A percentile compares a stretch with the other conserved stretches of the same genome.
These are phyloP conservation scores for Synanceia verrucosa DNA, from an alignment of 2,797 vertebrate genomes.

Conservation along the genomic window DNA sequence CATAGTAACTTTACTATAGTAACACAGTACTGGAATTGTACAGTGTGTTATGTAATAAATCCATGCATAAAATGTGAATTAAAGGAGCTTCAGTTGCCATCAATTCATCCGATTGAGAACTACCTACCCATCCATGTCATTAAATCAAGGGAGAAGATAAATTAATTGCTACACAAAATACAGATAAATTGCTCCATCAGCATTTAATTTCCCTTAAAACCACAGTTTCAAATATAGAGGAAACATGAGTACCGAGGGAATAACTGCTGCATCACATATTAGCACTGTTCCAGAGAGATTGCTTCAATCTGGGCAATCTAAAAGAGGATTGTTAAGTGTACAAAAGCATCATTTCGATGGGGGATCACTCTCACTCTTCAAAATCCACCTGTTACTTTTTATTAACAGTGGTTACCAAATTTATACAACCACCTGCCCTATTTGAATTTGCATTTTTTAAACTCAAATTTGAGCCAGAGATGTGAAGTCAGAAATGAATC, in stretches of 20 bases:
- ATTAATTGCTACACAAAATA: not conserved
- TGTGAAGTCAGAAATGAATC: no score
- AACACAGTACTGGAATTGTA: conserved; percentile 1
- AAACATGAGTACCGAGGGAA: not conserved
- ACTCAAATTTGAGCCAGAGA: no score
- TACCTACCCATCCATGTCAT: not conserved
- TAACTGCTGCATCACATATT: not conserved
- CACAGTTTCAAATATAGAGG: not conserved
- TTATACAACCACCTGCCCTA: not conserved
- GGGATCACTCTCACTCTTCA: not conserved
- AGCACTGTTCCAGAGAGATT: not conserved
- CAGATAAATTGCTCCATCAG: not conserved
- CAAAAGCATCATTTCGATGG: not conserved
- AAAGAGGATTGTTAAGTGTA: not conserved
- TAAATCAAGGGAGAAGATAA: not conserved
- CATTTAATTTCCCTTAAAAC: not conserved
- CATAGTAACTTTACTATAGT: not conserved
- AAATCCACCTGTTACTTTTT: not conserved
- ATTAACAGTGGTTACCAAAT: not conserved
- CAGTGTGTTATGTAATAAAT: conserved; percentile 20
- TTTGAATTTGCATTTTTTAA: no score
- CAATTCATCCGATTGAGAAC: not conserved
- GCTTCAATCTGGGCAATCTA: not conserved
- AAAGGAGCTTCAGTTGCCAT: not conserved
- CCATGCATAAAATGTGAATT: not conserved